Base-by-base conservation (phyloP, 2,888 invertebrate species). In the Charanyca ferruginea region DNA sequence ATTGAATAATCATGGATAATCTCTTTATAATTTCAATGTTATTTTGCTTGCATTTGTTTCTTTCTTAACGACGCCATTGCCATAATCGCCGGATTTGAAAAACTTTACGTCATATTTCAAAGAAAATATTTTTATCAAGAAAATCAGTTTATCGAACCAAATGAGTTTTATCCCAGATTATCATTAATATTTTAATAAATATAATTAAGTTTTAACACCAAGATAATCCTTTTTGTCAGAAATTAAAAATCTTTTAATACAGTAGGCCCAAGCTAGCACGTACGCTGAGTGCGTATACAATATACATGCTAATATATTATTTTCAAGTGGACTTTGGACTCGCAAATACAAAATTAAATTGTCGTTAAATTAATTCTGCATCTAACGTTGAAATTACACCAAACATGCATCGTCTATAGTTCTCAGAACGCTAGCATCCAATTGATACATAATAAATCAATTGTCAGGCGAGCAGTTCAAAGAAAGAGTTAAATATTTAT, bases 391-490 rank as follows among this genome's bases (percentile, higher is more conserved):
- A 63, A 72, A 63, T 53, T 6, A 18, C 11, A 9, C n/a, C n/a
- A n/a, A 35, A 45, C 67, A 20, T 18, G 18, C 35, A 53, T 16
- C n/a, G 13, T 35, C 20, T 61, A 28, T 8, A n/a, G n/a, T 68
- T 68, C 73, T 22, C 2, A 28, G 68, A 48, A 73, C 25, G 1
- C 25, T 6, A 53, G 0, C 13, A 9, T n/a, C 0, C 67, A 38
- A 64, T 54, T 53, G 52, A 41, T 23, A 45, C 18, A 47, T 45
- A 48, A 71, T 72, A 72, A 71, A 72, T 73, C 53, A 42, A 68
- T 73, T 73, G 48, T 1, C 42, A 35, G 4, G 38, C 20, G 22
- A 41, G 28, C 38, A 18, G 61, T 67, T 67, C 62, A 13, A 6
- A 7, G 66, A 45, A 67, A 38, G 3, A 44, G 66, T 38, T 44